phyloP scores from a whole-genome alignment of 2,797 vertebrate genomes.

The Notolabrus celidotus region DNA sequence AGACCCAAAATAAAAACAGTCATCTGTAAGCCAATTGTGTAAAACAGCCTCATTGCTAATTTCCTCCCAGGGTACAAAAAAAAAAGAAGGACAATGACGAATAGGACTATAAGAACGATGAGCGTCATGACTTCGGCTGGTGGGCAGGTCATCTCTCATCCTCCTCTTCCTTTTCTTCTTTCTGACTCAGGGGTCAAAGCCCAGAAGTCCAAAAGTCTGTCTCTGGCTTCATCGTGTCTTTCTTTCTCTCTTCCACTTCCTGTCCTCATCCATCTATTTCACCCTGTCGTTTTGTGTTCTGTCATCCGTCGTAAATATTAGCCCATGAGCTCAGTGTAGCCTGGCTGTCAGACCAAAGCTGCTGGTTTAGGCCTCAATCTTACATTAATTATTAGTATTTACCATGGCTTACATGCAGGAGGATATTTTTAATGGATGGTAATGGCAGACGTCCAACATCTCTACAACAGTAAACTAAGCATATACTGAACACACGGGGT shows the following conservation, averaged over 20 bases:
- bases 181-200: constrained; percentile 60
- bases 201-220: constrained; percentile 33
- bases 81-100: constrained; percentile 30
- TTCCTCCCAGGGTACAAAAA: constrained; percentile 39
- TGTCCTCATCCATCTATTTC: background rate
- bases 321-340: background rate
- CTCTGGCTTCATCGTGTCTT: constrained; percentile 23
- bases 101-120: constrained; percentile 32
- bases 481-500: background rate
- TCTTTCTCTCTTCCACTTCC: constrained; percentile 23
- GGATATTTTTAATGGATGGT: constrained; percentile 14
- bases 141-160: constrained; percentile 52
- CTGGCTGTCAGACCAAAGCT: background rate
- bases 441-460: background rate
- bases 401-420: background rate
- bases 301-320: constrained; percentile 1
- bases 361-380: background rate
- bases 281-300: constrained; percentile 5
- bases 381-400: background rate
- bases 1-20: no score
- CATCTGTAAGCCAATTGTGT: constrained; percentile 4
- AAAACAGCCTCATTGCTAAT: constrained; percentile 16
- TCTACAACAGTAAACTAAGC: background rate
- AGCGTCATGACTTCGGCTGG: constrained; percentile 26
- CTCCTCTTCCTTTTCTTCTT: constrained; percentile 25